phyloP scores from a whole-genome alignment of 2,888 invertebrate species.

The Gortyna flavago region DNA sequence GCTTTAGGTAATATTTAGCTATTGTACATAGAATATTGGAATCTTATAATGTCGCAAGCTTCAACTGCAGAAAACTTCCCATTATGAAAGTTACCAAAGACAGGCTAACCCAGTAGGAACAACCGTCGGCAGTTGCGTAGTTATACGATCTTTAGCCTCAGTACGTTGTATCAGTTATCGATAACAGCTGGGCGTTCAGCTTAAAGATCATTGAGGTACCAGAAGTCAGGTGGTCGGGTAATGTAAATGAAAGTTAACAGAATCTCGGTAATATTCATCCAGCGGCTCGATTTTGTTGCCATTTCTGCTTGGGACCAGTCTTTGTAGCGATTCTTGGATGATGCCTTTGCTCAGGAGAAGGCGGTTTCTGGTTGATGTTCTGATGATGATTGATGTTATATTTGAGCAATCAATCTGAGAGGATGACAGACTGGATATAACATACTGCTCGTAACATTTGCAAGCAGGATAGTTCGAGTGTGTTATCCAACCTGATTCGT shows the following conservation, averaged over 20 bases:
- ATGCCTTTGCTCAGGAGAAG: background rate
- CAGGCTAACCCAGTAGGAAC: slow-evolving; percentile 21
- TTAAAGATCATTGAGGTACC: slow-evolving; percentile 38
- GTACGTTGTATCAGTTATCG: slow-evolving; percentile 33
- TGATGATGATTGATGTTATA: background rate
- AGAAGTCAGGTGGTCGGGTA: slow-evolving; percentile 18
- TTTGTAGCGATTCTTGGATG: background rate
- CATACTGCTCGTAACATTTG: background rate
- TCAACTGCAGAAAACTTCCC: slow-evolving; percentile 20
- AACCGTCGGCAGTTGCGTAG: slow-evolving; percentile 21
- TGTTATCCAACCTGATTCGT: background rate
- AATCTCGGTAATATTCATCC: background rate
- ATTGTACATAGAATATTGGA: slow-evolving; percentile 13
- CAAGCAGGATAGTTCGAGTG: background rate
- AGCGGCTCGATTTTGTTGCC: too few relatives aligned
- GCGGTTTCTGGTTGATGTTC: background rate
- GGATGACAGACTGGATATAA: too few relatives aligned
- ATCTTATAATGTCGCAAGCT: slow-evolving; percentile 26
- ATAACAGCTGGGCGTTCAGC: slow-evolving; percentile 27
- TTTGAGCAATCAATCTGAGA: background rate
- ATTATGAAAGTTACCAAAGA: slow-evolving; percentile 30
- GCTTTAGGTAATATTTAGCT: background rate
- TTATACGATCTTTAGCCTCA: slow-evolving; percentile 46
- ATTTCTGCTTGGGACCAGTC: background rate
- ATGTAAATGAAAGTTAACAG: slow-evolving; percentile 19